These are phyloP conservation scores for Drosophila oshimai DNA, from an alignment of 1,140 invertebrate species.

Conservation along the genomic window DNA sequence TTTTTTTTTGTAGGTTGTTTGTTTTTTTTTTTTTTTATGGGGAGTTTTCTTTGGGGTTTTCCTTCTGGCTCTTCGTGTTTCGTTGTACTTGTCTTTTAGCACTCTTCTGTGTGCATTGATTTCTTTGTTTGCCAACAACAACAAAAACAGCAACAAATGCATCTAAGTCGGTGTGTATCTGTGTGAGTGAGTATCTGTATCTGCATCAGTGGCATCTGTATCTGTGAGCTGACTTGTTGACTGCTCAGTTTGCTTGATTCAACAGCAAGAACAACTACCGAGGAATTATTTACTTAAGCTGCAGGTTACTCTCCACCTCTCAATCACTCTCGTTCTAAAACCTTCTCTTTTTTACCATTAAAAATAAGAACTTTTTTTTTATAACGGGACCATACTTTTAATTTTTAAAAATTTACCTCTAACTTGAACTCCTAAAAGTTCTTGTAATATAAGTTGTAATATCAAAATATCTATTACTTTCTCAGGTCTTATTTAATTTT, in stretches of 20 bases:
- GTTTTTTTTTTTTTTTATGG: background rate
- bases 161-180: slow-evolving; percentile 18
- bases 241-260: slow-evolving; percentile 49
- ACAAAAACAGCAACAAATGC: slow-evolving; percentile 34
- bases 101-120: slow-evolving; percentile 61
- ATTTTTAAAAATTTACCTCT: no score
- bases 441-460: no score
- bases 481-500: no score
- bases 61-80: slow-evolving; percentile 30
- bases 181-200: slow-evolving; percentile 9
- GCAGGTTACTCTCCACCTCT: background rate
- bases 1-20: slow-evolving; percentile 22
- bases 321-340: background rate
- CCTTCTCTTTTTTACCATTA: background rate
- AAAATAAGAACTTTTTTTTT: background rate
- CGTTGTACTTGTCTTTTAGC: slow-evolving; percentile 56
- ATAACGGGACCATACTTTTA: no score
- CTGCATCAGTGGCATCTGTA: slow-evolving; percentile 21
- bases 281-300: slow-evolving; percentile 33
- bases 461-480: no score
- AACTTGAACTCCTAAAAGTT: no score
- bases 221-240: slow-evolving; percentile 63
- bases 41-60: slow-evolving; percentile 10
- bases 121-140: slow-evolving; percentile 58
- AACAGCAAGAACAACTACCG: slow-evolving; percentile 38